phyloP scores from a whole-genome alignment of 2,797 vertebrate species.

The Hyperoplus immaculatus region DNA sequence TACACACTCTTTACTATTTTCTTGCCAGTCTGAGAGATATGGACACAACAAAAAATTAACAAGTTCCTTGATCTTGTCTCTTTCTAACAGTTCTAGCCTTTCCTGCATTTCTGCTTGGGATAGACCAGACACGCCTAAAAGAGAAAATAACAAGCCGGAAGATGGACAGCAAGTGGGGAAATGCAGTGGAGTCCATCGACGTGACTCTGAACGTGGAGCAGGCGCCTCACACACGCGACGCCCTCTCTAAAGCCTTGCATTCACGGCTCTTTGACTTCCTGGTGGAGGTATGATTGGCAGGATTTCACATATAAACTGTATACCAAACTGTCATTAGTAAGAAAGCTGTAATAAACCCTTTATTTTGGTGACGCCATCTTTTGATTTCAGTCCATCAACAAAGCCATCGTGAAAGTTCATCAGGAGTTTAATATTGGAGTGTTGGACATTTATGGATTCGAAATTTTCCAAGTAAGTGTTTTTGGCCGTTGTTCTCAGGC shows the following conservation, averaged over 20 bases:
- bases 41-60: neutral
- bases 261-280: constrained; percentile 94
- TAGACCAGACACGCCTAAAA: constrained; percentile 93
- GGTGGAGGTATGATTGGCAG: constrained; percentile 90
- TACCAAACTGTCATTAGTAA: neutral
- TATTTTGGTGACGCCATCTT: constrained; percentile 6
- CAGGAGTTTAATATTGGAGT: constrained; percentile 96
- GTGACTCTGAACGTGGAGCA: constrained; percentile 98
- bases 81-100: constrained; percentile 92
- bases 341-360: neutral
- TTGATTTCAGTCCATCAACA: constrained; percentile 94
- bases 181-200: constrained; percentile 93
- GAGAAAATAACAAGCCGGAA: constrained; percentile 98
- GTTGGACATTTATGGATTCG: constrained; percentile 99
- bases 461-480: constrained; percentile 95
- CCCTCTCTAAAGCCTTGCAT: constrained; percentile 96
- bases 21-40: neutral
- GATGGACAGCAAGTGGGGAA: constrained; percentile 99
- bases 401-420: constrained; percentile 96
- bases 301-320: neutral
- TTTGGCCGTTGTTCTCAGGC: constrained; percentile 19
- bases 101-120: constrained; percentile 96
- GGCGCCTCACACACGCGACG: constrained; percentile 96
- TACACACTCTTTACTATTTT: neutral
- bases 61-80: neutral